Conservation (phyloP, 2,113 vertebrate genomes). For the Pseudorectes ferrugineus region DNA sequence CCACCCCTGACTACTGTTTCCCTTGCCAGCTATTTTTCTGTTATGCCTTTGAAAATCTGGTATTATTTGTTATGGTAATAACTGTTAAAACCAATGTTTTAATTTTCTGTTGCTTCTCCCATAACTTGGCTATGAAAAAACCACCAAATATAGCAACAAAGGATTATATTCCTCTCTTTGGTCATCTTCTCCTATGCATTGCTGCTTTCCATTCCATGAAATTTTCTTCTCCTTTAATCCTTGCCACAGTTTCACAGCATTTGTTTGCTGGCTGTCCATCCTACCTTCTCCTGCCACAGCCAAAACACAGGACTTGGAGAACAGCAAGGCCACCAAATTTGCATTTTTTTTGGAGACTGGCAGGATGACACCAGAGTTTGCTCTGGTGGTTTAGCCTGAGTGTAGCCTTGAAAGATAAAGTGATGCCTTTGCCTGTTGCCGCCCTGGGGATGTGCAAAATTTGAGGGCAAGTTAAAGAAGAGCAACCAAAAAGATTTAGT, state of each 20-base stretch:
- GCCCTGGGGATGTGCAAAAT: too few relatives aligned
- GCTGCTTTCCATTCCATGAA: not conserved
- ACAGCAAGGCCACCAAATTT: rapidly evolving
- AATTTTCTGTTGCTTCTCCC: not conserved
- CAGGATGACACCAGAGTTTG: not conserved
- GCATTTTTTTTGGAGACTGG: not conserved
- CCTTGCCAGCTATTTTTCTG: not conserved
- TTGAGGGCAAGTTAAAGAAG: not conserved
- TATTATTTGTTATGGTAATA: not conserved
- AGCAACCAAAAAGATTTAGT: not conserved
- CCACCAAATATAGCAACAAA: rapidly evolving
- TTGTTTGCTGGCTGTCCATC: not conserved
- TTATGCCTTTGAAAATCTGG: not conserved
- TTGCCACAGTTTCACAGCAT: too few relatives aligned
- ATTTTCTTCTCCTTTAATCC: not conserved
- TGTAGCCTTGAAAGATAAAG: not conserved
- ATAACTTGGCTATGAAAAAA: not conserved
- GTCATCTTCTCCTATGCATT: not conserved
- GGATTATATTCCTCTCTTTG: not conserved
- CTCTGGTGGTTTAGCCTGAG: not conserved
- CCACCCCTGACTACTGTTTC: not conserved
- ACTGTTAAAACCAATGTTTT: not conserved
- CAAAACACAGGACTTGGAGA: not conserved
- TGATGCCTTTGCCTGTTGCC: not conserved
- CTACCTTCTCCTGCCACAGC: not conserved